Conservation (phyloP, 2,113 vertebrate species). For the Aix galericulata region DNA sequence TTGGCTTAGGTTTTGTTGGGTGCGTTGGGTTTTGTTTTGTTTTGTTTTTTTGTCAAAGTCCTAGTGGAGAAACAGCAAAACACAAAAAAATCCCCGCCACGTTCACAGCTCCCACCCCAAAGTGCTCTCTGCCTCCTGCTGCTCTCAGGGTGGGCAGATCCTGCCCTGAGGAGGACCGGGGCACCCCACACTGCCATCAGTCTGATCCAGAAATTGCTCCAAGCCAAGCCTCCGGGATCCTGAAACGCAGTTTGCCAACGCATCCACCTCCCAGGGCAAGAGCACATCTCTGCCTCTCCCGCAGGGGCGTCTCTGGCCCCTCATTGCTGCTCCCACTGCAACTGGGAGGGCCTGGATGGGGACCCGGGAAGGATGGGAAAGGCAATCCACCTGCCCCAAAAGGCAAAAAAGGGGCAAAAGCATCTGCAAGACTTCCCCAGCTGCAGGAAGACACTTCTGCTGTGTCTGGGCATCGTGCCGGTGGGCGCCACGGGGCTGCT, state of each 20-base stretch:
- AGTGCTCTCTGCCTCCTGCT: not conserved
- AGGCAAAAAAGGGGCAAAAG: not conserved
- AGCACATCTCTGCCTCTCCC: not conserved
- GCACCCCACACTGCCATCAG: not conserved
- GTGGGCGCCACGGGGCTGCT: not conserved
- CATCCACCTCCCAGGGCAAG: not conserved
- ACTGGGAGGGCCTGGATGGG: not conserved
- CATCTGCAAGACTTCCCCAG: not conserved
- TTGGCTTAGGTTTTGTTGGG: not conserved
- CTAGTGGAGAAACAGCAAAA: not conserved
- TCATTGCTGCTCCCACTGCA: not conserved
- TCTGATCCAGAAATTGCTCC: not conserved
- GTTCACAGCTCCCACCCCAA: not conserved
- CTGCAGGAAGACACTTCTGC: not conserved
- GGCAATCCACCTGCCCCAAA: rapidly evolving
- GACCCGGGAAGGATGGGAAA: not conserved
- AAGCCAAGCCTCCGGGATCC: not conserved
- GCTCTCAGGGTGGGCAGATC: not conserved
- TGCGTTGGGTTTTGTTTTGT: not conserved
- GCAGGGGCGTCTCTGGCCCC: not conserved
- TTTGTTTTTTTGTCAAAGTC: not conserved
- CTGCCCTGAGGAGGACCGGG: not conserved
- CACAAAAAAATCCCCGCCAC: not conserved
- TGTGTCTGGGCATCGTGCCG: not conserved
- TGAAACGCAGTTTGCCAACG: not conserved